Conservation (phyloP, 2,113 vertebrate genomes). For the Marcusenius ussheri region DNA sequence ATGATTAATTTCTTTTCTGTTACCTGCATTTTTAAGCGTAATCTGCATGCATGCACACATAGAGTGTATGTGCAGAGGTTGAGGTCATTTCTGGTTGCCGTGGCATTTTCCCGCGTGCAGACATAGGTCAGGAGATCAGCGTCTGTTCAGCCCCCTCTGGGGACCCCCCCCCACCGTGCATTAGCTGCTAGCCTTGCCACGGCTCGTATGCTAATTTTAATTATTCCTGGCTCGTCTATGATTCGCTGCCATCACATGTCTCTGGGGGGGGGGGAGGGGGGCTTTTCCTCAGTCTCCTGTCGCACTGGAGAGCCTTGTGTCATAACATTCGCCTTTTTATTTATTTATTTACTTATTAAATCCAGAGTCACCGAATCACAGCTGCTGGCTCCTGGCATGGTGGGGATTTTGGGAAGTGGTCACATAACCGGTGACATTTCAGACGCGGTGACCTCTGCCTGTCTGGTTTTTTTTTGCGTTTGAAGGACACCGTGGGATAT, state of each 20-base stretch:
- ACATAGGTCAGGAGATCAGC: background rate
- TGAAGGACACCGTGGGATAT: background rate
- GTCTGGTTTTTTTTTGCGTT: background rate
- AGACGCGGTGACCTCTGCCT: background rate
- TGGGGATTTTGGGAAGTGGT: background rate
- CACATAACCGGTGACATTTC: background rate
- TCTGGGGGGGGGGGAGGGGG: no score
- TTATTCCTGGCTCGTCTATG: slow-evolving; percentile 19
- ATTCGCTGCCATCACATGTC: background rate
- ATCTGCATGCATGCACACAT: background rate
- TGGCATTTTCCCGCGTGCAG: background rate
- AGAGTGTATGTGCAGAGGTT: background rate
- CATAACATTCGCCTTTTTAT: background rate
- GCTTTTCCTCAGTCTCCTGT: background rate
- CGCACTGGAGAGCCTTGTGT: background rate
- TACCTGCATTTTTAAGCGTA: background rate
- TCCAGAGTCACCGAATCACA: background rate
- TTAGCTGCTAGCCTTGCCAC: background rate
- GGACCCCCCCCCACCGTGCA: background rate
- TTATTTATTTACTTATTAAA: background rate
- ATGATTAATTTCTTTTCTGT: background rate
- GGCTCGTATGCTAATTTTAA: slow-evolving; percentile 30
- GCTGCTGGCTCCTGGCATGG: background rate
- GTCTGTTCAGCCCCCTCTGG: background rate
- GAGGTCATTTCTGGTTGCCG: background rate